phyloP scores from a whole-genome alignment of 2,888 invertebrate species.

The Tachina grossa region DNA sequence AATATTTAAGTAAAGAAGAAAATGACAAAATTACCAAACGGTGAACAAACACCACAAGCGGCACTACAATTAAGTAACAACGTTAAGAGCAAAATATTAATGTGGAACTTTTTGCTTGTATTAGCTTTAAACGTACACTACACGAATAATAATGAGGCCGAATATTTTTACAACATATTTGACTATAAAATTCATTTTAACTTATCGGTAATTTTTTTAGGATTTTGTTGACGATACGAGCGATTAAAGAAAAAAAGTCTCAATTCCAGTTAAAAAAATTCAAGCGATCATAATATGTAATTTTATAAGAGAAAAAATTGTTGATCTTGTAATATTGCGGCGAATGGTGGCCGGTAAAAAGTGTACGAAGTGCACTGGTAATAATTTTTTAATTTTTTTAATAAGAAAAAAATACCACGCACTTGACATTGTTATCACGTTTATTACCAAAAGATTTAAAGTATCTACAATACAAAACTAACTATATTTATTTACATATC shows the following conservation, averaged over 20 bases:
- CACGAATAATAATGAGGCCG: constrained; percentile 51
- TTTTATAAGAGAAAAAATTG: constrained; percentile 6
- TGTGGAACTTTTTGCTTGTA: constrained; percentile 1
- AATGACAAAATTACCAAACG: constrained; percentile 52
- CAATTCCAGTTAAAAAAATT: background rate
- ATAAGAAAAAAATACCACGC: constrained; percentile 54
- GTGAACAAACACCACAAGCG: background rate
- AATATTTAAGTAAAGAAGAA: background rate
- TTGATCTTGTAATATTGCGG: constrained; percentile 16
- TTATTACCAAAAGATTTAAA: constrained; percentile 11
- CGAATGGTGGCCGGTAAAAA: background rate
- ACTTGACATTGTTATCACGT: constrained; percentile 71
- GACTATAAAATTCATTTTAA: constrained; percentile 21
- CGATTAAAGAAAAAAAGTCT: background rate
- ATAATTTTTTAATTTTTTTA: constrained; percentile 15
- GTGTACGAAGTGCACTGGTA: background rate
- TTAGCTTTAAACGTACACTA: constrained; percentile 13
- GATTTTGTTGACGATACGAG: background rate
- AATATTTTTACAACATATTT: background rate
- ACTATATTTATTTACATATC: background rate
- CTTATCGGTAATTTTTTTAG: background rate
- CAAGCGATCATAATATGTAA: constrained; percentile 27
- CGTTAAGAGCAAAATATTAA: constrained; percentile 57
- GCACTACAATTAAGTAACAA: constrained; percentile 58
- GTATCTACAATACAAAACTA: constrained; percentile 12